These are phyloP conservation scores for Phalacrocorax pelagicus DNA, from an alignment of 2,113 vertebrate genomes.

Conservation along the genomic window DNA sequence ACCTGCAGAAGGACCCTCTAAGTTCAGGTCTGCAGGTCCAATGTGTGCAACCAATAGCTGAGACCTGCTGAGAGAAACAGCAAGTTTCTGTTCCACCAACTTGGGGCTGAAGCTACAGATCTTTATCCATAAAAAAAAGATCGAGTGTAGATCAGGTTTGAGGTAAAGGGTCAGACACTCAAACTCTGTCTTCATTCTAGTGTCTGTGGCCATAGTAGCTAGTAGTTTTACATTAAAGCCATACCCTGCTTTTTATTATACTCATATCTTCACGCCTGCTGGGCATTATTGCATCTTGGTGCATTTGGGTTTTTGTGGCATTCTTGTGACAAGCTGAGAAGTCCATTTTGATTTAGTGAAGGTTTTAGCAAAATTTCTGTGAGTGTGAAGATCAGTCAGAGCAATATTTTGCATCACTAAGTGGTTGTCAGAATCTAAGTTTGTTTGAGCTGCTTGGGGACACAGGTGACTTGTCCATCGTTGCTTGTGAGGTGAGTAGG, in stretches of 20 bases:
- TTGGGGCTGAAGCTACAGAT: background rate
- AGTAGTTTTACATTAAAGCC: background rate
- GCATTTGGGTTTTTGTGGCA: background rate
- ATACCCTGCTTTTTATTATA: background rate
- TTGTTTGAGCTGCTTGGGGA: background rate
- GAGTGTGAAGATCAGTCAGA: background rate
- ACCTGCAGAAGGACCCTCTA: background rate
- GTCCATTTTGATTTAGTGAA: background rate
- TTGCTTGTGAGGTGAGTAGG: background rate
- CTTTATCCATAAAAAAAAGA: background rate
- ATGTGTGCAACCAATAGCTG: background rate
- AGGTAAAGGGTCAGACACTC: background rate
- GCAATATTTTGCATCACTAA: background rate
- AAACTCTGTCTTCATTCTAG: background rate
- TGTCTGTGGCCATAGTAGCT: background rate
- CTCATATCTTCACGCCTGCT: background rate
- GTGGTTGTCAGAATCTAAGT: background rate
- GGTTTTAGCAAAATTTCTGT: background rate
- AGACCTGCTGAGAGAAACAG: background rate
- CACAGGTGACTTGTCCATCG: background rate
- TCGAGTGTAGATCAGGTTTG: background rate
- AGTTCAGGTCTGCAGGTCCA: background rate
- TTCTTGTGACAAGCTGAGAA: background rate
- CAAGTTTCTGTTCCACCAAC: background rate
- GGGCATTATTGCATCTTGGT: background rate